A percentile compares a stretch with the other conserved stretches of the same genome.
Conservation (phyloP, 2,888 invertebrate genomes). For the Aspidiotus destructor region DNA sequence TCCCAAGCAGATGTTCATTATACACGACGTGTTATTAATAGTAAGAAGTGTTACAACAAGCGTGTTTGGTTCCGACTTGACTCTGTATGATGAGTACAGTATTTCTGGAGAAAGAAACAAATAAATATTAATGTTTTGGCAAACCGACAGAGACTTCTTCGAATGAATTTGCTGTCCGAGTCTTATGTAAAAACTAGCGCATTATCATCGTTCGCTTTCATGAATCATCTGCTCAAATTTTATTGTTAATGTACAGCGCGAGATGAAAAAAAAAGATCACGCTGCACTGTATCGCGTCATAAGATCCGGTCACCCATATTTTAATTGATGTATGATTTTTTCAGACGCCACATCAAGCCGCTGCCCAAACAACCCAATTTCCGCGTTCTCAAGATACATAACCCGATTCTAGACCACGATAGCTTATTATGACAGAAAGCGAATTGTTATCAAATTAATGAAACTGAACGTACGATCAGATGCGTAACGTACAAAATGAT, state of each 20-base stretch:
- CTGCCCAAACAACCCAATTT: no score
- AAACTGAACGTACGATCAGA: no score
- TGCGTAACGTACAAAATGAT: no score
- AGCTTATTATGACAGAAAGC: no score
- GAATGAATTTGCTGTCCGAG: slow-evolving; percentile 21
- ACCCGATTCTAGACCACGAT: no score
- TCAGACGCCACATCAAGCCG: no score
- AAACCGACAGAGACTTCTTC: slow-evolving; percentile 21
- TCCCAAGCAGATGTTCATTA: background rate
- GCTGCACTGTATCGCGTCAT: background rate
- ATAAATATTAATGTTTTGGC: slow-evolving; percentile 28
- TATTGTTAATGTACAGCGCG: slow-evolving; percentile 3
- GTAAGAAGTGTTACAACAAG: background rate
- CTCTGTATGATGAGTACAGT: background rate
- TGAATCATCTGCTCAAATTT: slow-evolving; percentile 15
- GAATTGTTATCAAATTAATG: no score
- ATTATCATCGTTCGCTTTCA: slow-evolving; percentile 21
- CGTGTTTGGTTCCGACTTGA: background rate
- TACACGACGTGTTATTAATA: slow-evolving; percentile 1
- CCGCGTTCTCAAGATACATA: no score
- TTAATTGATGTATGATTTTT: background rate
- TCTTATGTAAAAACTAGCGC: slow-evolving; percentile 22
- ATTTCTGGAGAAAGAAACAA: slow-evolving; percentile 24
- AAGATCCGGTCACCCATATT: slow-evolving; percentile 1
- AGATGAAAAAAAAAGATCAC: background rate